These are phyloP conservation scores for Porites divaricata DNA, from an alignment of 92 coral and sea anemone species.

Conservation along the genomic window DNA sequence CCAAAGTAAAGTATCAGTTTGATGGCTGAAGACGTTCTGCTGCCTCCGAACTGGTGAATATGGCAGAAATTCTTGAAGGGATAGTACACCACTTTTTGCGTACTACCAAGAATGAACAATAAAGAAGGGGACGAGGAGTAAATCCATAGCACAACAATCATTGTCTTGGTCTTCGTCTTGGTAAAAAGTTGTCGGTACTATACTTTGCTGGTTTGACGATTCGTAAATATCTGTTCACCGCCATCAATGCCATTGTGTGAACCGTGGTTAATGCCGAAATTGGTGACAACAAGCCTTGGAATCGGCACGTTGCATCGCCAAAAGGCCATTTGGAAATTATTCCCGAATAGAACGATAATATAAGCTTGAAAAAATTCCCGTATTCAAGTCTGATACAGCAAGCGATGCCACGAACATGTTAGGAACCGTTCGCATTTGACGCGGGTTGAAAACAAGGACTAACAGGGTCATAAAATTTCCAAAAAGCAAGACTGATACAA, in stretches of 20 bases:
- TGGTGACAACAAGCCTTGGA: neutral
- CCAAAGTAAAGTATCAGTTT: no score
- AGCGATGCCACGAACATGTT: conserved; percentile 57
- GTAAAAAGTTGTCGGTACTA: conserved; percentile 55
- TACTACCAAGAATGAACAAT: neutral
- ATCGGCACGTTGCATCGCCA: neutral
- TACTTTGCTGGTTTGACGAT: conserved; percentile 50
- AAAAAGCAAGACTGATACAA: no score
- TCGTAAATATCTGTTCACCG: neutral
- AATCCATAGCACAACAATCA: neutral
- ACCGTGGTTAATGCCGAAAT: neutral
- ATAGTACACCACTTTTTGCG: neutral
- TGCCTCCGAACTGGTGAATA: neutral
- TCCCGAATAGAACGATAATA: no score
- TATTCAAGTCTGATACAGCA: conserved; percentile 46
- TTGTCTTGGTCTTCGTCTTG: neutral
- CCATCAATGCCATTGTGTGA: neutral
- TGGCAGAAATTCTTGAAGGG: neutral
- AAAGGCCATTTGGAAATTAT: conserved; percentile 46
- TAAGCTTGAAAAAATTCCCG: no score
- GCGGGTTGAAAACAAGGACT: conserved; percentile 37
- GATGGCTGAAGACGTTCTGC: no score
- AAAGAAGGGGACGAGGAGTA: neutral
- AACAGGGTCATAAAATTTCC: conserved; percentile 32
- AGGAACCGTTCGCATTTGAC: conserved; percentile 42